Conservation (phyloP, 1,140 invertebrate genomes). For the Trichogramma pretiosum region DNA sequence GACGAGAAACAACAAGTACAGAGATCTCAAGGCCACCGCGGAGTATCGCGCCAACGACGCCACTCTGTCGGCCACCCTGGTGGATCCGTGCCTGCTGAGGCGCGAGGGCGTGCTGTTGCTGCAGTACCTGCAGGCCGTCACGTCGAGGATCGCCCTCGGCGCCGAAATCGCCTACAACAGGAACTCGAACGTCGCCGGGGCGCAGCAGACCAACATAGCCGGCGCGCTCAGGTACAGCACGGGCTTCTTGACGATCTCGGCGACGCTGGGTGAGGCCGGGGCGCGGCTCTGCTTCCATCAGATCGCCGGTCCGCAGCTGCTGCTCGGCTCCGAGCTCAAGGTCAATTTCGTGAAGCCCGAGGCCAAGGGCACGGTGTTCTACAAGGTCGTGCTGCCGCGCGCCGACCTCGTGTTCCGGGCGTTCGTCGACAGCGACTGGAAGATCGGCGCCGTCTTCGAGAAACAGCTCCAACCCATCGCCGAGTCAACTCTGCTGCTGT, state of each 20-base stretch:
- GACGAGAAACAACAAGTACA: constrained; percentile 49
- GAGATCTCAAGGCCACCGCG: constrained; percentile 47
- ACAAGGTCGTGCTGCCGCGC: constrained; percentile 65
- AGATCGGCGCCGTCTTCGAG: constrained; percentile 62
- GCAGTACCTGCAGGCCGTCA: constrained; percentile 64
- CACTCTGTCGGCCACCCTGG: constrained; percentile 56
- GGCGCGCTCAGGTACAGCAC: constrained; percentile 60
- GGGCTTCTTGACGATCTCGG: constrained; percentile 51
- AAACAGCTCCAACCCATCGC: constrained; percentile 63
- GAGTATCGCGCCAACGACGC: constrained; percentile 61
- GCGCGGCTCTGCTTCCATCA: constrained; percentile 65
- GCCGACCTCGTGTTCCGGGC: constrained; percentile 63
- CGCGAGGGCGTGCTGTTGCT: constrained; percentile 56
- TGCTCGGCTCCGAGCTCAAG: constrained; percentile 53
- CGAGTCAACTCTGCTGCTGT: constrained; percentile 58
- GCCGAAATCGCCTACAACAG: constrained; percentile 64
- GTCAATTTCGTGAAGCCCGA: constrained; percentile 56
- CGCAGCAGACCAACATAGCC: constrained; percentile 55
- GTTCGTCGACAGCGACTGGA: constrained; percentile 64
- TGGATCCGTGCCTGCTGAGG: constrained; percentile 56
- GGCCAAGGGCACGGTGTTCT: constrained; percentile 60
- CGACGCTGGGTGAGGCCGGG: constrained; percentile 59
- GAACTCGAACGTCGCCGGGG: constrained; percentile 56
- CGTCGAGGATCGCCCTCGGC: constrained; percentile 57
- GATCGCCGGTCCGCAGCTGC: constrained; percentile 59